Base-by-base conservation (phyloP, 2,797 vertebrate genomes). In the Trachurus trachurus region DNA sequence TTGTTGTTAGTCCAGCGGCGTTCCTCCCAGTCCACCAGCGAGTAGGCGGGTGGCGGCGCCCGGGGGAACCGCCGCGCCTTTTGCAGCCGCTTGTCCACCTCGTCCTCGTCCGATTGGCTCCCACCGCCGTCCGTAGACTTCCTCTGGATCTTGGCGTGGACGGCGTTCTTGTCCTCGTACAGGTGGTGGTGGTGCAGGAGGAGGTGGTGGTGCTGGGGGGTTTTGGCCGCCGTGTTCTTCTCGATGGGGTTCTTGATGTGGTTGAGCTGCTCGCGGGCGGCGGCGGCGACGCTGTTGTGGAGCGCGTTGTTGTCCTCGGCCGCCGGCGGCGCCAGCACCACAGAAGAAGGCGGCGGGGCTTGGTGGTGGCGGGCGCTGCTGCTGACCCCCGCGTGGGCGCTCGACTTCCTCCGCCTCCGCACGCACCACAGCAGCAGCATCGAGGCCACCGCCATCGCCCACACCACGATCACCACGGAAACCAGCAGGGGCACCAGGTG, bases 231-330 rank as follows among this genome's bases (percentile, higher is more conserved):
- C 0, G 93, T 93, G 0, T 94, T 96, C 73, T 97, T 98, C 94
- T 97, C 96, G 0, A 98, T 97, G 72, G 96, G 96, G 92, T 98
- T 98, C 85, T 96, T 97, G 66, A 98, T 98, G 93, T 98, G 97
- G 83, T 97, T 96, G 74, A 98, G 96, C 87, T 97, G 96, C 89
- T 98, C 97, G 21, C 96, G 87, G 0, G 96, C 95, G 0, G 96
- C 95, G 90, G 26, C 26, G 26, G 26, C 26, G 26, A 77, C 11
- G 63, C 67, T 66, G 89, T 94, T 96, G 91, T 97, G 77, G 31
- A 89, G 79, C 39, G 74, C 69, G 85, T 95, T 96, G 93, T 97
- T 97, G 0, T 97, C 97, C 0, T 96, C 93, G 0, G 89, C 78
- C 0, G 91, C 85, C 9, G 94, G 26, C 26, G 26, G 26, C 26